phyloP scores from a whole-genome alignment of 2,888 invertebrate genomes.

The Erebia ligea region DNA sequence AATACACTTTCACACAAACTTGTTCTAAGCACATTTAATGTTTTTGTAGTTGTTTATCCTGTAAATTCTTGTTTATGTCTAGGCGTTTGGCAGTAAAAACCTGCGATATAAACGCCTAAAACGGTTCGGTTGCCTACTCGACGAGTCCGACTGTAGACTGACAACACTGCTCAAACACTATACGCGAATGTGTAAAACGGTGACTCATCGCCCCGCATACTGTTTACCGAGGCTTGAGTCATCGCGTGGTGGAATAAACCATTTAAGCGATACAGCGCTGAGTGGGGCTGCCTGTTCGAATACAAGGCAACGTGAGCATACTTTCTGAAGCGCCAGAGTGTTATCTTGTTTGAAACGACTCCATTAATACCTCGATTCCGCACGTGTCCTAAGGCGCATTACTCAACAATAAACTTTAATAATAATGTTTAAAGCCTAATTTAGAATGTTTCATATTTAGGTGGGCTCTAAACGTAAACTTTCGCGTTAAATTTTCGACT shows the following conservation, averaged over 20 bases:
- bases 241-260: slow-evolving; percentile 68
- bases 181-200: slow-evolving; percentile 84
- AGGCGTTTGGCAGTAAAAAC: slow-evolving; percentile 72
- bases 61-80: slow-evolving; percentile 59
- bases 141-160: slow-evolving; percentile 81
- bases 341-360: slow-evolving; percentile 64
- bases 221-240: slow-evolving; percentile 83
- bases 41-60: slow-evolving; percentile 59
- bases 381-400: slow-evolving; percentile 68
- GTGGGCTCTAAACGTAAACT: slow-evolving; percentile 72
- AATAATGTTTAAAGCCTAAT: background rate
- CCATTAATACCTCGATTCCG: slow-evolving; percentile 82
- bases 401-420: slow-evolving; percentile 60
- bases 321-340: slow-evolving; percentile 67
- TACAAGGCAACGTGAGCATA: slow-evolving; percentile 47
- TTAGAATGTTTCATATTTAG: slow-evolving; percentile 30
- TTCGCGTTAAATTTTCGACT: slow-evolving; percentile 77
- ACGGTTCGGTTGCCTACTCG: slow-evolving; percentile 67
- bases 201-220: slow-evolving; percentile 84
- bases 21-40: slow-evolving; percentile 60
- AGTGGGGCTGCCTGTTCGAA: slow-evolving; percentile 46
- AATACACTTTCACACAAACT: slow-evolving; percentile 77
- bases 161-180: slow-evolving; percentile 82
- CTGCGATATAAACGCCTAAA: slow-evolving; percentile 77
- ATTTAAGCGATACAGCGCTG: slow-evolving; percentile 71